Percentiles rank a stretch among this genome's conserved stretches.
Conservation (phyloP, 2,113 vertebrate species). For the Chiloscyllium plagiosum region DNA sequence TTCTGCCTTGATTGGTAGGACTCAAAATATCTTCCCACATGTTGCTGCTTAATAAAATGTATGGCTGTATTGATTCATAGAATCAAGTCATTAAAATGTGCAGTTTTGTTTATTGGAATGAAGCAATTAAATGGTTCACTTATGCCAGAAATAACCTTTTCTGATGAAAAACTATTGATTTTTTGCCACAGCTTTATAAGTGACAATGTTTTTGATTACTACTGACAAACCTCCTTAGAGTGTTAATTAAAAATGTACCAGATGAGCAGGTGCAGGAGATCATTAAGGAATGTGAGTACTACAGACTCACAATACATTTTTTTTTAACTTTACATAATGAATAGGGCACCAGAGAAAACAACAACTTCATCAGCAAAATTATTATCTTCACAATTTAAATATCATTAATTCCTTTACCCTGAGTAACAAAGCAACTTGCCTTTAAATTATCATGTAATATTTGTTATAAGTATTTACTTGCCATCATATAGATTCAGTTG, state of each 20-base stretch:
- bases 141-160: conserved; percentile 73
- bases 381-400: conserved; percentile 39
- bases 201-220: conserved; percentile 89
- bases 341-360: conserved; percentile 68
- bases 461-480: background rate
- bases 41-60: conserved; percentile 65
- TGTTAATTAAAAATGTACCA: conserved; percentile 91
- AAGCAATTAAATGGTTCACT: conserved; percentile 79
- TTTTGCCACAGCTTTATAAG: conserved; percentile 76
- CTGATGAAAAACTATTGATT: conserved; percentile 82
- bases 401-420: conserved; percentile 26
- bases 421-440: background rate
- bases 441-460: conserved; percentile 31
- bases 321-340: conserved; percentile 76
- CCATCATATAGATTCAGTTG: background rate
- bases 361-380: conserved; percentile 78
- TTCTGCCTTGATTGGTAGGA: conserved; percentile 62
- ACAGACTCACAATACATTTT: conserved; percentile 60
- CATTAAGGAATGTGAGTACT: conserved; percentile 65
- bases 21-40: conserved; percentile 60
- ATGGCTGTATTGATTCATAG: conserved; percentile 63
- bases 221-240: conserved; percentile 83
- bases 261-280: conserved; percentile 84
- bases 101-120: conserved; percentile 77
- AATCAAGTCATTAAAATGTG: conserved; percentile 75